These are phyloP conservation scores for Pollenia labialis DNA, from an alignment of 2,888 invertebrate species.

Conservation along the genomic window DNA sequence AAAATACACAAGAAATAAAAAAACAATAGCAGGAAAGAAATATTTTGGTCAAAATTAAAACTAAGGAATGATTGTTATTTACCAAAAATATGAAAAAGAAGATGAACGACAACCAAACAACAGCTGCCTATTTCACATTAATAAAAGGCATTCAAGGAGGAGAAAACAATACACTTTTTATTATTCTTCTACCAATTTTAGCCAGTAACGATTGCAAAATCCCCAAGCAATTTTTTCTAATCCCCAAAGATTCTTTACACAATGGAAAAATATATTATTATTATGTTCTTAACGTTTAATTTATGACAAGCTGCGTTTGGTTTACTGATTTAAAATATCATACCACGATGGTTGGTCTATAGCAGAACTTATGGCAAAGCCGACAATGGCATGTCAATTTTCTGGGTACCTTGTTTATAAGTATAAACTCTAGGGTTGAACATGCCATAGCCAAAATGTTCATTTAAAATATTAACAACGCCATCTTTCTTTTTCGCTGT, in stretches of 20 bases:
- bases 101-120: slow-evolving; percentile 36
- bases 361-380: slow-evolving; percentile 32
- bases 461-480: too few relatives aligned
- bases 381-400: slow-evolving; percentile 67
- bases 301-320: slow-evolving; percentile 10
- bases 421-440: background rate
- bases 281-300: slow-evolving; percentile 22
- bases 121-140: background rate
- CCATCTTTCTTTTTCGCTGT: too few relatives aligned
- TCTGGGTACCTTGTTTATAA: slow-evolving; percentile 16
- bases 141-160: background rate
- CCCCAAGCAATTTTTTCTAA: slow-evolving; percentile 38
- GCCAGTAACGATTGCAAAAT: background rate
- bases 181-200: background rate
- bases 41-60: slow-evolving; percentile 8
- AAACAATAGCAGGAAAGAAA: slow-evolving; percentile 34
- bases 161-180: slow-evolving; percentile 34
- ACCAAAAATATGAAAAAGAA: slow-evolving; percentile 12
- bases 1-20: slow-evolving; percentile 48
- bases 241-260: slow-evolving; percentile 32
- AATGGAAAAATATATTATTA: slow-evolving; percentile 16
- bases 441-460: too few relatives aligned
- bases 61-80: slow-evolving; percentile 43
- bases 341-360: background rate
- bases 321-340: background rate